Base-by-base conservation (phyloP, 2,888 invertebrate genomes). In the Antheraea assamensis region DNA sequence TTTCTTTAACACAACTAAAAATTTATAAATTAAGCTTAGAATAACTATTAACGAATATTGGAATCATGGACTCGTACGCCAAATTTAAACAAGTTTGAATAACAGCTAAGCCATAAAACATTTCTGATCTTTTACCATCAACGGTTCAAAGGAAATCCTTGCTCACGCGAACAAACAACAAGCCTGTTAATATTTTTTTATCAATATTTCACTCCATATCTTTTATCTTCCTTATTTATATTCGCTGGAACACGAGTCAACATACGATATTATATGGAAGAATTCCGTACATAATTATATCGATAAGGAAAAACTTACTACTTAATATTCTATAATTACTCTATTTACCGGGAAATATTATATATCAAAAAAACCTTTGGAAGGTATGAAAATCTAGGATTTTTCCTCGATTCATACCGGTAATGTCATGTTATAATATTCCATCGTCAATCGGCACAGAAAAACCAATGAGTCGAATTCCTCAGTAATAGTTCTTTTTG, bases 311-410 rank as follows among this genome's bases (percentile, higher is more conserved):
- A 68, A 68, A 68, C 30, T 2, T 61, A 13, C 8, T 68, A 19
- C n/a, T 68, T 35, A 35, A 21, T 35, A 68, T 68, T 35, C 68
- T 35, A 35, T 66, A 68, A 68, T 68, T 35, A 24, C 21, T 35
- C n/a, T 21, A 68, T 68, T 35, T 35, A 68, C 21, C 21, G 35
- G 68, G 35, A 68, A 35, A 58, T 30, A 31, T n/a, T n/a, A n/a
- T n/a, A 68, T 15, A 35, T 35, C 24, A n/a, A 35, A 21, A 68
- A 68, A 35, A 35, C 68, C n/a, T 5, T 64, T 64, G 17, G 61
- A 30, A 64, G 17, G 27, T 30, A 17, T 64, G 30, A 64, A 21
- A 58, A 58, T n/a, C 27, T 13, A 5, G 15, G 27, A 17, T 64
- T 64, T 55, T 64, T 64, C 61, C 61, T 64, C 30, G 61, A 27